phyloP scores from a whole-genome alignment of 2,113 vertebrate species.

The Alethe castanea region DNA sequence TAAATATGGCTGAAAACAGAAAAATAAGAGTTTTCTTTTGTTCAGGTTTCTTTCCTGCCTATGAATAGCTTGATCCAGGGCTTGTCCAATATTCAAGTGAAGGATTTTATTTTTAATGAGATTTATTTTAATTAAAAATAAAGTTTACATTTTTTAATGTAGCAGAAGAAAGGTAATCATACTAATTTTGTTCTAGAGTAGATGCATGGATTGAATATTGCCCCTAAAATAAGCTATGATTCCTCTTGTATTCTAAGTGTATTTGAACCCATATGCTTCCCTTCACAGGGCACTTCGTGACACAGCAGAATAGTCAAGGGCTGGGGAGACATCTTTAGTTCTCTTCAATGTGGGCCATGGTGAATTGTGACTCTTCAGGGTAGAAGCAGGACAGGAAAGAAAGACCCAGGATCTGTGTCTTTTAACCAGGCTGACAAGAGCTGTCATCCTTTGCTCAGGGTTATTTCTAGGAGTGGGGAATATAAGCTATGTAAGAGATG shows the following conservation, averaged over 20 bases:
- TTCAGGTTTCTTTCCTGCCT: background rate
- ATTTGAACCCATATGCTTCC: background rate
- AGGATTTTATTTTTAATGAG: background rate
- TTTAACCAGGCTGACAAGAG: background rate
- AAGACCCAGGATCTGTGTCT: background rate
- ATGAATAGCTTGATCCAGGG: background rate
- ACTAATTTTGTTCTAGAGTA: background rate
- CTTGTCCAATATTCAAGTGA: background rate
- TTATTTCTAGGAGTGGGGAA: background rate
- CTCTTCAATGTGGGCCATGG: background rate
- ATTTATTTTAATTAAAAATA: background rate
- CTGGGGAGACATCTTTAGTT: background rate
- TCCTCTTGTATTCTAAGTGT: background rate
- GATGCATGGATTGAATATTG: fast-evolving
- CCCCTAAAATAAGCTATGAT: background rate
- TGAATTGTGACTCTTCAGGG: background rate
- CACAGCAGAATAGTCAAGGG: background rate
- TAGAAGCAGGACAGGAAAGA: background rate
- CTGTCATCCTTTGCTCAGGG: background rate
- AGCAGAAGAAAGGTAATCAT: background rate
- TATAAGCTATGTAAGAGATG: background rate
- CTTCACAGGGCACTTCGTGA: background rate
- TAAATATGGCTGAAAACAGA: background rate
- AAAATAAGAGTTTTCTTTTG: background rate
- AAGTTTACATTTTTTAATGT: background rate